Conservation (phyloP, 2,113 vertebrate species). For the Chloropsis hardwickii region DNA sequence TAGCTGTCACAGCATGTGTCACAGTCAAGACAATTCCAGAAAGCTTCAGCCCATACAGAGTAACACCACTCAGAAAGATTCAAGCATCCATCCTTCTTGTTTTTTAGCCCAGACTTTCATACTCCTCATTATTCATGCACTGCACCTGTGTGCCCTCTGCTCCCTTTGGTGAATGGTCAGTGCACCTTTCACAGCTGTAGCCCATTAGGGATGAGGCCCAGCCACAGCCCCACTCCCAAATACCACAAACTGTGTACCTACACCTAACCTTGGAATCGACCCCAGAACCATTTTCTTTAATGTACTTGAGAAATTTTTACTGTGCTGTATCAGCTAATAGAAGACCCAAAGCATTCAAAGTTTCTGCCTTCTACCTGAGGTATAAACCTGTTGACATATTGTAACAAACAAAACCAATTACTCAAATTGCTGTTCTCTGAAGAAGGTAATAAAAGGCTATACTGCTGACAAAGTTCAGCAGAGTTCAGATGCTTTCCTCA, state of each 20-base stretch:
- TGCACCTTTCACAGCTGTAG: not conserved
- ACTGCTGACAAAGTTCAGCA: conserved; percentile 9
- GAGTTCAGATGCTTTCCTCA: not conserved
- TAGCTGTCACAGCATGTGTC: not conserved
- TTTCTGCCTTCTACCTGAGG: not conserved
- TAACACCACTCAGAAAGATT: not conserved
- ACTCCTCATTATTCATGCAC: not conserved
- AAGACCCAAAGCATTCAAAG: not conserved
- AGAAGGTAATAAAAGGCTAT: not conserved
- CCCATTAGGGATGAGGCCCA: not conserved
- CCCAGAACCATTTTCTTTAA: not conserved
- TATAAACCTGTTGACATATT: not conserved
- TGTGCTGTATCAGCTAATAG: not conserved
- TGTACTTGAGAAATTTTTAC: not conserved
- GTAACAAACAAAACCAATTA: not conserved
- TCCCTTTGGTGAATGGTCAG: not conserved
- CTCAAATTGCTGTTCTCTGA: not conserved
- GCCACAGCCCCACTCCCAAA: not conserved
- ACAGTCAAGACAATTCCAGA: not conserved
- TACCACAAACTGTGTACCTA: not conserved
- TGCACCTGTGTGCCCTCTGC: not conserved
- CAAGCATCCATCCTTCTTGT: not conserved
- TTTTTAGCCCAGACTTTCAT: not conserved
- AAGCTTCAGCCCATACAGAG: not conserved
- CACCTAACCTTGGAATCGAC: not conserved